A percentile compares a stretch with the other conserved stretches of the same genome.
Evolutionary conservation across 2,888 invertebrate species (phyloP).

Genomic region (Celastrina argiolus): DNA sequence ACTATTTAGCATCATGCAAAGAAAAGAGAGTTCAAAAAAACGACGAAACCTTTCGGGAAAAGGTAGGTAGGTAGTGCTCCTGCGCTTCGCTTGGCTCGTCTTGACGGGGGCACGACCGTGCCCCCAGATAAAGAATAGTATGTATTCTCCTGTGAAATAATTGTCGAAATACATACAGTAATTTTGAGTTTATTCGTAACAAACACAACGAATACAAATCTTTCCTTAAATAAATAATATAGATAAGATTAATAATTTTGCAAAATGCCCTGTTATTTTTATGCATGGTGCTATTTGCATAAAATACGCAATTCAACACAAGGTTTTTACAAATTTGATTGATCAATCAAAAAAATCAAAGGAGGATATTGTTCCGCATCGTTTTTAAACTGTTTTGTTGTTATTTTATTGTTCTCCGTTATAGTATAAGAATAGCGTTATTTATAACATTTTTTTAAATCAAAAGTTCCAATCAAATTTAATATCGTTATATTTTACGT

Average conservation of each 20-base stretch:
- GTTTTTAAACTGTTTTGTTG: slow-evolving; percentile 1
- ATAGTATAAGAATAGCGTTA: neutral
- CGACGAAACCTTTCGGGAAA: no score
- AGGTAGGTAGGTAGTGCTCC: no score
- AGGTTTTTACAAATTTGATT: slow-evolving; percentile 6
- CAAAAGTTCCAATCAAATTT: neutral
- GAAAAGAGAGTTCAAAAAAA: no score
- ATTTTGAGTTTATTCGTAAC: no score
- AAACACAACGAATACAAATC: no score
- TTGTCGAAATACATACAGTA: no score
- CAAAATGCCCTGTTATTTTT: neutral
- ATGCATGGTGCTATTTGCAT: neutral
- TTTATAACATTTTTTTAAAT: neutral
- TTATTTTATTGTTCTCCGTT: neutral
- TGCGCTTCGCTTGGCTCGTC: no score
- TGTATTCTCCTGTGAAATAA: no score
- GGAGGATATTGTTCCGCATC: slow-evolving; percentile 1
- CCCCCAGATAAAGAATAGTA: no score
- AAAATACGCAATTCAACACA: neutral
- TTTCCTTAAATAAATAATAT: no score
- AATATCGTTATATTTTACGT: neutral
- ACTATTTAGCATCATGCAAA: no score
- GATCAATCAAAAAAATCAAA: neutral
- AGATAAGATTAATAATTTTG: neutral
- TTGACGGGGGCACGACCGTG: no score